Percentiles rank a stretch among this genome's conserved stretches.
phyloP scores from a whole-genome alignment of 2,888 invertebrate species.

The Ormyrus pomaceus region DNA sequence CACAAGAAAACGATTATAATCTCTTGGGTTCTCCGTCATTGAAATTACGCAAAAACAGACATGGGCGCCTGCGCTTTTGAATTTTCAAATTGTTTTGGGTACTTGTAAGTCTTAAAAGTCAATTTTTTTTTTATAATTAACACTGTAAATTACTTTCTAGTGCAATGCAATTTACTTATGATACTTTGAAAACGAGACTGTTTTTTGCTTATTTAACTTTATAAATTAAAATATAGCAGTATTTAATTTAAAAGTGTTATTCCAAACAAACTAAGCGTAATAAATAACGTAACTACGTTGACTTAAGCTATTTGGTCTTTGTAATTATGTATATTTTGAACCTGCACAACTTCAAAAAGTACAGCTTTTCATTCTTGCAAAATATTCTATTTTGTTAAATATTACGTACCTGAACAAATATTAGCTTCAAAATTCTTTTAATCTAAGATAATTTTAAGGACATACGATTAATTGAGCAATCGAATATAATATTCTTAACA shows the following conservation, averaged over 20 bases:
- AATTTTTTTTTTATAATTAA: too few relatives aligned
- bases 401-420: neutral
- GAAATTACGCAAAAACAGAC: slow-evolving; percentile 24
- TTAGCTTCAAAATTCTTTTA: neutral
- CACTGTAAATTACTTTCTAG: too few relatives aligned
- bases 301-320: slow-evolving; percentile 30
- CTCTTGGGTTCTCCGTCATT: neutral
- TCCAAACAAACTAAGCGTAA: neutral
- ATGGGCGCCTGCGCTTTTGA: slow-evolving; percentile 10
- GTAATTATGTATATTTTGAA: neutral
- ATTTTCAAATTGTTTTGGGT: too few relatives aligned
- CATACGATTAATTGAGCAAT: too few relatives aligned
- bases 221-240: neutral
- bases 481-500: neutral
- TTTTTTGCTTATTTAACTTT: neutral
- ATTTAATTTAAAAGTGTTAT: too few relatives aligned
- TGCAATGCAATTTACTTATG: neutral
- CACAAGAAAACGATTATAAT: slow-evolving; percentile 26
- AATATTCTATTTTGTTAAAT: too few relatives aligned
- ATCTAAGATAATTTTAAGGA: neutral
- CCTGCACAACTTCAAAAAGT: neutral
- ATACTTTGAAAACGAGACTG: slow-evolving; percentile 50
- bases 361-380: too few relatives aligned
- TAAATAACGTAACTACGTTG: slow-evolving; percentile 7
- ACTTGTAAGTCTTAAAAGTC: too few relatives aligned